These are phyloP conservation scores for Merodon equestris DNA, from an alignment of 2,888 invertebrate genomes.

Conservation along the genomic window DNA sequence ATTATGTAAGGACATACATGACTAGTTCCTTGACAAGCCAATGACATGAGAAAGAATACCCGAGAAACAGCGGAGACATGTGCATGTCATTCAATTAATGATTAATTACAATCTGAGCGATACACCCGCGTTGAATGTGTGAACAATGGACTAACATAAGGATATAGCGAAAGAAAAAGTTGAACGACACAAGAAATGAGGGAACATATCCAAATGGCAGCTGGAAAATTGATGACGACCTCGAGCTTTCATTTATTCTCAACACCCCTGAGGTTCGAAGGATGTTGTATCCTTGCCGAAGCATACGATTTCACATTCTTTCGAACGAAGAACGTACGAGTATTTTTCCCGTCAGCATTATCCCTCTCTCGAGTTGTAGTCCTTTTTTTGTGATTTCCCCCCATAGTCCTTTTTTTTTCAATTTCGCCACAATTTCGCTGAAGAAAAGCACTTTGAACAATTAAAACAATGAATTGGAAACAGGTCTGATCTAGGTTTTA, in stretches of 20 bases:
- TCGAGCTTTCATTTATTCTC: conserved; percentile 64
- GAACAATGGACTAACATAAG: not conserved
- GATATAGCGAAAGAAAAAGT: conserved; percentile 1
- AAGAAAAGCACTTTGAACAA: conserved; percentile 65
- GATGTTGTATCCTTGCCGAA: conserved; percentile 8
- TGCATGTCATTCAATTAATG: conserved; percentile 45
- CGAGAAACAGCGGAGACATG: too few relatives aligned
- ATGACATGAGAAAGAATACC: too few relatives aligned
- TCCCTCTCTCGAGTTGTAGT: conserved; percentile 30
- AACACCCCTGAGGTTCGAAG: conserved; percentile 49
- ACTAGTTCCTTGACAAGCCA: too few relatives aligned
- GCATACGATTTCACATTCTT: conserved; percentile 14
- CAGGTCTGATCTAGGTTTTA: conserved; percentile 18
- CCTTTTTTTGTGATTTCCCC: not conserved
- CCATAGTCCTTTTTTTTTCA: conserved; percentile 5
- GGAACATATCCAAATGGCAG: conserved; percentile 53
- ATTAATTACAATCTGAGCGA: conserved; percentile 56
- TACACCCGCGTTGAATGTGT: conserved; percentile 19
- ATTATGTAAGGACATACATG: too few relatives aligned
- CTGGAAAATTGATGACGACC: conserved; percentile 67
- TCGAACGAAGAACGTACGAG: not conserved
- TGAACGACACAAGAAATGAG: too few relatives aligned
- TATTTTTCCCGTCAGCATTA: conserved; percentile 59
- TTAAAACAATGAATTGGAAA: conserved; percentile 53
- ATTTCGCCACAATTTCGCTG: conserved; percentile 23